Conservation (phyloP, 2,113 vertebrate species). For the Rhabdornis inornatus region DNA sequence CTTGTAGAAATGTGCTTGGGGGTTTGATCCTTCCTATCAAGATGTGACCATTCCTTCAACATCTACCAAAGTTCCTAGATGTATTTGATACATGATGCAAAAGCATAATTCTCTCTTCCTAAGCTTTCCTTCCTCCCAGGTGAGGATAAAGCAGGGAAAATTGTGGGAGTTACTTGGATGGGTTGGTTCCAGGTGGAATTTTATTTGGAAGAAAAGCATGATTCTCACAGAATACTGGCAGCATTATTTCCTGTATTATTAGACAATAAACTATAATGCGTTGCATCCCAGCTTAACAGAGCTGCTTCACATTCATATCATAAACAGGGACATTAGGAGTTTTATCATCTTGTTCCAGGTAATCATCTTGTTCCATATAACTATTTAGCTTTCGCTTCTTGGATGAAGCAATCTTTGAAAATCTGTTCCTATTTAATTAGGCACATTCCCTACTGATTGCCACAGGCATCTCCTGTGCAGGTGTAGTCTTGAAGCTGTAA, state of each 20-base stretch:
- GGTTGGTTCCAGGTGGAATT: neutral
- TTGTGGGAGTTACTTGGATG: rapidly evolving
- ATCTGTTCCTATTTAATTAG: constrained; percentile 59
- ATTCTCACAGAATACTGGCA: neutral
- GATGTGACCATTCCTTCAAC: neutral
- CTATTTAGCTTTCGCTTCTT: constrained; percentile 34
- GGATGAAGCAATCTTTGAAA: constrained; percentile 56
- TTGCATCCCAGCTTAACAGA: neutral
- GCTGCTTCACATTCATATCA: neutral
- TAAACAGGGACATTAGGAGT: constrained; percentile 30
- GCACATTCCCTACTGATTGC: constrained; percentile 54
- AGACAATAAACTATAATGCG: neutral
- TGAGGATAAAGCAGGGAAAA: neutral
- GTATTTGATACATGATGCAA: neutral
- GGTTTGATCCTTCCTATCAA: neutral
- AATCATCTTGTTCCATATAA: constrained; percentile 45
- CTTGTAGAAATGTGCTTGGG: neutral
- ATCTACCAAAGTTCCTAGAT: neutral
- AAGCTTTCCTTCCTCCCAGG: neutral
- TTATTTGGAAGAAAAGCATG: neutral
- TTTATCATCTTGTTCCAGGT: constrained; percentile 64
- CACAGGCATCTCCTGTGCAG: constrained; percentile 60
- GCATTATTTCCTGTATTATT: neutral
- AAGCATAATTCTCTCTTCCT: neutral
- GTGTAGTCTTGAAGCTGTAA: constrained; percentile 59